phyloP scores from a whole-genome alignment of 2,797 vertebrate species.

The Furcifer pardalis region DNA sequence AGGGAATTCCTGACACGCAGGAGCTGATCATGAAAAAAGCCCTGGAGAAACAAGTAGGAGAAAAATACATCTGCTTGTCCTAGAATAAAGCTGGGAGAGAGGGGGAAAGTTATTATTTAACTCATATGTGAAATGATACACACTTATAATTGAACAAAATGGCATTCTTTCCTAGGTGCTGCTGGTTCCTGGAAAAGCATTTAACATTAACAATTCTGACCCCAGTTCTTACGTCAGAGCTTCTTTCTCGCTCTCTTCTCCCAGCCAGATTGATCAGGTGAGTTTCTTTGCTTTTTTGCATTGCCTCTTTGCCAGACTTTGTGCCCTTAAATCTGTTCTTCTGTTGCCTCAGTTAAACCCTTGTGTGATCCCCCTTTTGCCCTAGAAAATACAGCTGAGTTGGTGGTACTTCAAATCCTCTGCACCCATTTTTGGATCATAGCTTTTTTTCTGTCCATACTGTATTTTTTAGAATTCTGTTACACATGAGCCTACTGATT shows the following conservation, averaged over 20 bases:
- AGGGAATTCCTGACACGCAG: conserved; percentile 85
- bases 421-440: not conserved
- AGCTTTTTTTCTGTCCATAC: not conserved
- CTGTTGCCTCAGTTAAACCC: not conserved
- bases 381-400: not conserved
- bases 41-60: conserved; percentile 88
- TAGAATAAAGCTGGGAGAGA: conserved; percentile 20
- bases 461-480: not conserved
- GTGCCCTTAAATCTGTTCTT: not conserved
- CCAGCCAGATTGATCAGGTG: conserved; percentile 90
- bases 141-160: conserved; percentile 23
- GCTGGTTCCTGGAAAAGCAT: conserved; percentile 87
- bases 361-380: not conserved
- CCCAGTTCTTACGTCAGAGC: conserved; percentile 89
- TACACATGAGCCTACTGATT: not conserved
- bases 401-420: not conserved
- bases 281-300: conserved; percentile 35
- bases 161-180: conserved; percentile 80
- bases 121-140: conserved; percentile 9
- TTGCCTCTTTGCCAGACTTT: not conserved
- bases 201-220: conserved; percentile 82
- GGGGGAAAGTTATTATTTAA: not conserved
- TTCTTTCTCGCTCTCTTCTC: conserved; percentile 88
- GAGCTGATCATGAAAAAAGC: conserved; percentile 90
- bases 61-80: conserved; percentile 18